A percentile compares a stretch with the other conserved stretches of the same genome.
phyloP scores from a whole-genome alignment of 1,140 invertebrate genomes.

The Papilio dardanus region DNA sequence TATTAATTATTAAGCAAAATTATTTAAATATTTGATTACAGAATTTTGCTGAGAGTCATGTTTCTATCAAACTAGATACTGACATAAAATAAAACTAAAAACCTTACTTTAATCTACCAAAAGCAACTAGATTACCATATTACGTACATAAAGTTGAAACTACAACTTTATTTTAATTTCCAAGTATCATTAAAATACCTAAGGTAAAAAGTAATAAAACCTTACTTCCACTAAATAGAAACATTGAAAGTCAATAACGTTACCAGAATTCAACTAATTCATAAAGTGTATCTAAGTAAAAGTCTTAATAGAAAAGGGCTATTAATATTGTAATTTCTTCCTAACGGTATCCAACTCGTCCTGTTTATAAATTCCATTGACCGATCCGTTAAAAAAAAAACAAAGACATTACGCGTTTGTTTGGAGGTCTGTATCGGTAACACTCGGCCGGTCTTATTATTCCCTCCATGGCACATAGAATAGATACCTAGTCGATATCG shows the following conservation, averaged over 20 bases:
- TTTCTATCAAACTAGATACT: too few relatives aligned
- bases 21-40: too few relatives aligned
- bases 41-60: too few relatives aligned
- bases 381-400: constrained; percentile 44
- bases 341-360: constrained; percentile 37
- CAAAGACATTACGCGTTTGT: constrained; percentile 55
- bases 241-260: constrained; percentile 28
- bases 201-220: not conserved
- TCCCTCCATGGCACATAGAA: constrained; percentile 52
- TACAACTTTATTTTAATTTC: constrained; percentile 14
- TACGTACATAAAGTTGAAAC: too few relatives aligned
- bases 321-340: constrained; percentile 37
- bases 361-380: constrained; percentile 33
- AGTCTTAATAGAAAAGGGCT: constrained; percentile 39
- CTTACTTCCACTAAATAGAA: constrained; percentile 13
- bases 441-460: constrained; percentile 55
- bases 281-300: constrained; percentile 32
- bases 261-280: constrained; percentile 35
- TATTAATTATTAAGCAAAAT: not conserved
- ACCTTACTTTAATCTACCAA: too few relatives aligned
- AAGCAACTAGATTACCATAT: too few relatives aligned
- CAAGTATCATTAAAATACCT: constrained; percentile 12
- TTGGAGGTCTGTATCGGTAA: constrained; percentile 57
- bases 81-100: too few relatives aligned
- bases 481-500: constrained; percentile 41